Evolutionary conservation across 2,888 invertebrate genomes (phyloP).

Genomic region (Dendrolimus houi): DNA sequence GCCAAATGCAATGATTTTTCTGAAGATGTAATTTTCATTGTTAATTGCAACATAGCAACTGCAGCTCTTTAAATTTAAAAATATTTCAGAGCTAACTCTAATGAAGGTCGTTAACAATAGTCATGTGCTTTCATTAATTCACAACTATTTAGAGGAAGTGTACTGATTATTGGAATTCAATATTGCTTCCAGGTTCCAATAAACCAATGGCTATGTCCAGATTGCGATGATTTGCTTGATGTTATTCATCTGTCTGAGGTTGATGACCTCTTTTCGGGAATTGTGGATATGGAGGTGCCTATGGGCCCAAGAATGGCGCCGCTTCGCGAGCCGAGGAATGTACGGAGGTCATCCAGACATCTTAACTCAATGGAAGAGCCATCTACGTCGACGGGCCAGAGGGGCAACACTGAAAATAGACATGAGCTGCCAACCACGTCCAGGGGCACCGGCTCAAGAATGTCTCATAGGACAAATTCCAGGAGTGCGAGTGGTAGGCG

Average conservation of each 20-base stretch:
- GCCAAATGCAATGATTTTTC: too few species aligned
- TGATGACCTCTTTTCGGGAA: constrained; percentile 59
- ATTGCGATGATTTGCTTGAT: constrained; percentile 66
- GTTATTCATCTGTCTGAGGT: constrained; percentile 41
- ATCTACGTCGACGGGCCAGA: constrained; percentile 3
- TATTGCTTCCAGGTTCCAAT: constrained; percentile 76
- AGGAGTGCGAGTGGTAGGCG: constrained; percentile 18
- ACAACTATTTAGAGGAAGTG: background rate
- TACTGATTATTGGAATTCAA: background rate
- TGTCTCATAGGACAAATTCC: constrained; percentile 7
- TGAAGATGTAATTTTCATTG: too few species aligned
- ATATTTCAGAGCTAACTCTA: too few species aligned
- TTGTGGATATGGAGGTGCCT: constrained; percentile 23
- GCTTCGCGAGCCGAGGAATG: constrained; percentile 18
- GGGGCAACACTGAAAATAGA: background rate
- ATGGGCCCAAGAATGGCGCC: constrained; percentile 18
- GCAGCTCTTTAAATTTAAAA: too few species aligned
- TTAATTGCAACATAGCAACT: too few species aligned
- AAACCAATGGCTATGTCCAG: constrained; percentile 93
- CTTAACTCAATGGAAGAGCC: background rate
- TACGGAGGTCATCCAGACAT: constrained; percentile 13
- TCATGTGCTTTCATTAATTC: background rate
- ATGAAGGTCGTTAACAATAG: too few species aligned
- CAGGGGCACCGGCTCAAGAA: constrained; percentile 9
- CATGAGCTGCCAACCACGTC: constrained; percentile 4